Base-by-base conservation (phyloP, 2,888 invertebrate genomes). In the Agriotes lineatus region DNA sequence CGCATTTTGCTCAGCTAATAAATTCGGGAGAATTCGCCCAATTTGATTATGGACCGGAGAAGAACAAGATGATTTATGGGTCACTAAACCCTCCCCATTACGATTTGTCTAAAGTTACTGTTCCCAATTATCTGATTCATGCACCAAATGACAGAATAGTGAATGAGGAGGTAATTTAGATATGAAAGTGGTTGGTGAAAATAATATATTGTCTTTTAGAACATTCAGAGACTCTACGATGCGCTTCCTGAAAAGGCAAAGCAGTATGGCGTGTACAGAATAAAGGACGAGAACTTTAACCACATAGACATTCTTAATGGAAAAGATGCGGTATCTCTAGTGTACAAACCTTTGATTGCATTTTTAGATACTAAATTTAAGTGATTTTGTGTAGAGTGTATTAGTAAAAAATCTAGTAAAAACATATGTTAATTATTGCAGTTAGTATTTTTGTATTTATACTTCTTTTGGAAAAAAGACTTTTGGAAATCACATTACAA, bases 21-120 rank as follows among this genome's bases (percentile, higher is more conserved):
- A 30, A 52, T 10, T 30, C 57, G 0, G 69, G 69, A 39, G 64
- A 71, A 44, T 67, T 72, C n/a, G 60, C 64, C 39, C 14, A 58
- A 9, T 72, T 37, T 19, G 71, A 72, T 50, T 69, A 72, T 52
- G 72, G 72, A 0, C 0, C 2, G 22, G 48, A 65, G 16, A 20
- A 35, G 19, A 72, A 72, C 54, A 50, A 58, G 30, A 19, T 33
- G 42, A 7, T 60, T 2, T 72, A 72, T 12, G 66, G 68, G 12
- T 52, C 66, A 6, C 22, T 39, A n/a, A 30, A 58, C 50, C 72
- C 72, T 25, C 67, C 69, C 1, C 16, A 44, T 10, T 72, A 72
- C 56, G 67, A 71, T 18, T 19, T 72, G 16, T 37, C 63, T 4
- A 39, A 64, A 52, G 65, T 35, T 69, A n/a, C n/a, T n/a, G n/a